Evolutionary conservation across 2,113 vertebrate genomes (phyloP), one percentile per base, ranked within the genome.

Genomic region (Ctenodactylus gundi): DNA sequence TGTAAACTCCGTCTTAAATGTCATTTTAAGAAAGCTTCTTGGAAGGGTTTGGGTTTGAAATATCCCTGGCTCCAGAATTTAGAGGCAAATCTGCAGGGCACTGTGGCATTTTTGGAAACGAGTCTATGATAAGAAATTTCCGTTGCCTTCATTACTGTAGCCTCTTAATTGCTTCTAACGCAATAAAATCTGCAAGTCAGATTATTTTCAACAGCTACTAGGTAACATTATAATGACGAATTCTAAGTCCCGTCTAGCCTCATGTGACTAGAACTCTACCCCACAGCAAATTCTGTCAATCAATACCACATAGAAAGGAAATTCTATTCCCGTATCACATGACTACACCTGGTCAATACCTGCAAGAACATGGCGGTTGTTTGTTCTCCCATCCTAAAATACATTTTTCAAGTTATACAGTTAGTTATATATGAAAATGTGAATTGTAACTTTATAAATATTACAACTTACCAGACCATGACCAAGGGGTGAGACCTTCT

Each of bases 281-380:
- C 36, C n/a, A 12, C 23, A 57, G 14, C 20, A 88, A 58, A 23
- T 15, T 20, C 39, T 53, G 20, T 3, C 0, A n/a, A 41, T 21
- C 21, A 44, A 51, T 46, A 17, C 7, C 0, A 7, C 9, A 0
- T 2, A 36, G 12, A 21, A 29, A 18, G 15, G 0, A 46, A 6
- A 51, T 2, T 25, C 2, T n/a, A 25, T 13, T 39, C 25, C 7
- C 10, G 8, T 2, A 36, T 3, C 8, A 10, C 23, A n/a, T 67
- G 12, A 0, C 34, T 12, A 0, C 6, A 58, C 36, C 36, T 34
- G 20, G 12, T 10, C 27, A 44, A 29, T 6, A 17, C 23, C 44
- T 36, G 9, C 11, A 34, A 36, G 6, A 20, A 39, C 3, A 36
- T 6, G 17, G 31, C 23, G 13, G 21, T 34, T 10, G 0, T 27